A percentile compares a stretch with the other conserved stretches of the same genome.
These are phyloP conservation scores for Melozone crissalis DNA, from an alignment of 2,113 vertebrate species.

Conservation along the genomic window DNA sequence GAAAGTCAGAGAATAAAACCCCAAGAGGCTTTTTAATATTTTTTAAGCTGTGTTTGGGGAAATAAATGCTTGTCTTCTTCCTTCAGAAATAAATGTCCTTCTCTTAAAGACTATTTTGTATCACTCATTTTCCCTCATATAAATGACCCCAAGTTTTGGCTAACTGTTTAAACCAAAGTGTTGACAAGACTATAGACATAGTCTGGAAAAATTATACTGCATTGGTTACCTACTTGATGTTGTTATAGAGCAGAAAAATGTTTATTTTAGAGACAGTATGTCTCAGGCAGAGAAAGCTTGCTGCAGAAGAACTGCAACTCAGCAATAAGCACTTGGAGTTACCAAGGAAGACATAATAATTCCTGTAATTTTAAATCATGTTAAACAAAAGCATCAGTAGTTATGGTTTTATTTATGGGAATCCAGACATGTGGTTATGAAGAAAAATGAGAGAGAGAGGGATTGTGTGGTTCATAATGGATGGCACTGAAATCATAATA, in stretches of 20 bases:
- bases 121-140: background rate
- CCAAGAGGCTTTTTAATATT: background rate
- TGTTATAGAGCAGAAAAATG: background rate
- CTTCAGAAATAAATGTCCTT: background rate
- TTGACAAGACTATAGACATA: background rate
- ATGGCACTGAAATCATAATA: background rate
- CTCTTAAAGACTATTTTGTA: background rate
- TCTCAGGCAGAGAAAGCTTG: background rate
- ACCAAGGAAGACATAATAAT: background rate
- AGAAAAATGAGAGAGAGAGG: conserved; percentile 37
- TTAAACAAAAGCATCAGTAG: conserved; percentile 20
- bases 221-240: background rate
- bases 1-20: background rate
- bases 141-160: background rate
- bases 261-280: background rate
- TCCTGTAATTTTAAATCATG: conserved; percentile 9
- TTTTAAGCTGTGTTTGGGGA: background rate
- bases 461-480: background rate
- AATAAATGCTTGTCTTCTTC: background rate
- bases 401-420: conserved; percentile 28
- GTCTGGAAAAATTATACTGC: background rate
- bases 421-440: background rate
- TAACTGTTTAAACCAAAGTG: background rate
- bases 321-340: background rate
- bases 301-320: background rate